These are phyloP conservation scores for Drosophila incognita DNA, from an alignment of 2,888 invertebrate genomes.

Conservation along the genomic window DNA sequence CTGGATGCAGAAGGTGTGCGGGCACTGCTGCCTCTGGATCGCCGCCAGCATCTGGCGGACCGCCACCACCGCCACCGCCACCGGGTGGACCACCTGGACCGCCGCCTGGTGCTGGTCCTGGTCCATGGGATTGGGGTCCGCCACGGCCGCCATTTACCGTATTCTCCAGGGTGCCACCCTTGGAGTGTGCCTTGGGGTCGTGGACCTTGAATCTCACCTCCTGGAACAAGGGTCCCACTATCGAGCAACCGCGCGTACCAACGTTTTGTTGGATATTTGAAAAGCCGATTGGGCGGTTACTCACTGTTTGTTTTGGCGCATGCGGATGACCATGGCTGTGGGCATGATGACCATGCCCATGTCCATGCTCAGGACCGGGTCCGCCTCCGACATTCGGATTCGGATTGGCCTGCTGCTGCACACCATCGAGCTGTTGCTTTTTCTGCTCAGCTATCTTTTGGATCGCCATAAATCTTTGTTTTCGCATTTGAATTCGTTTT, in stretches of 20 bases:
- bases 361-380: conserved; percentile 85
- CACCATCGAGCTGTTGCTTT: conserved; percentile 92
- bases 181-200: conserved; percentile 96
- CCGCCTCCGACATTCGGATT: conserved; percentile 87
- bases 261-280: conserved; percentile 85
- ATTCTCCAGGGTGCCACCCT: conserved; percentile 95
- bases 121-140: conserved; percentile 87
- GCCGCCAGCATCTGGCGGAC: conserved; percentile 86
- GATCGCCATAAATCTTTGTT: conserved; percentile 95
- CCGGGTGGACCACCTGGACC: conserved; percentile 75
- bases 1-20: conserved; percentile 93
- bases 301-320: conserved; percentile 86
- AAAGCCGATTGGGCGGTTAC: conserved; percentile 86
- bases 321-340: conserved; percentile 86
- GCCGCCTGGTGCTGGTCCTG: conserved; percentile 84
- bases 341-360: conserved; percentile 86
- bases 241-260: conserved; percentile 87
- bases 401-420: conserved; percentile 92
- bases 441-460: conserved; percentile 97
- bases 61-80: conserved; percentile 81
- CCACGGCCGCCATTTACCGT: conserved; percentile 93
- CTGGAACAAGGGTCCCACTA: conserved; percentile 90
- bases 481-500: conserved; percentile 97
- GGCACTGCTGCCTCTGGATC: conserved; percentile 85
- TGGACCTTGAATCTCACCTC: conserved; percentile 98